These are phyloP conservation scores for silkworm (Bombyx mori) DNA, from an alignment of 1,140 invertebrate species.

Conservation along the genomic window DNA sequence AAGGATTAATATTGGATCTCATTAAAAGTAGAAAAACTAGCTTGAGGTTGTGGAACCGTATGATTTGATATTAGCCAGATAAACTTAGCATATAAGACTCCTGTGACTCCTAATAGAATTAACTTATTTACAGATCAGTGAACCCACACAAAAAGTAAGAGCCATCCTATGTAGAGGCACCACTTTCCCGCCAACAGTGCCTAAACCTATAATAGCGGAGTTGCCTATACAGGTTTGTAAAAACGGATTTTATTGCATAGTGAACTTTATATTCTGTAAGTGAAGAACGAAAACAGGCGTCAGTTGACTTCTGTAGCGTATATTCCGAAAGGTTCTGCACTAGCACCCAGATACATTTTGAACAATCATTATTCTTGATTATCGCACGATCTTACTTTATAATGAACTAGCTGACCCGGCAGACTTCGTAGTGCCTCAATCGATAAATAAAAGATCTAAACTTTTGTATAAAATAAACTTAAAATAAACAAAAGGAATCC, in stretches of 20 bases:
- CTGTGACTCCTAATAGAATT: neutral
- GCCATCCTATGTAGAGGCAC: constrained; percentile 91
- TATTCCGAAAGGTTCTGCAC: too few species aligned
- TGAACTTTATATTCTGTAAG: too few species aligned
- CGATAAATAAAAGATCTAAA: too few species aligned
- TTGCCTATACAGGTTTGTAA: constrained; percentile 73
- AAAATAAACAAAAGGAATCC: too few species aligned
- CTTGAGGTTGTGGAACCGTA: neutral
- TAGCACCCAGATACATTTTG: too few species aligned
- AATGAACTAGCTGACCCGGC: too few species aligned
- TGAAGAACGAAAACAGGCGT: too few species aligned
- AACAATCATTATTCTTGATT: too few species aligned
- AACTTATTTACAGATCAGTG: constrained; percentile 77
- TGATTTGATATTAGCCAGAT: neutral
- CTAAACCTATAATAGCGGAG: constrained; percentile 85
- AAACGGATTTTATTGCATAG: neutral
- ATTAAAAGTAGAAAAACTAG: neutral
- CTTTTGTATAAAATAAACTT: too few species aligned
- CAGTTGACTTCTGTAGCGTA: too few species aligned
- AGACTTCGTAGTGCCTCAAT: too few species aligned
- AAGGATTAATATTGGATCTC: neutral
- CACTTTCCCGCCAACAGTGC: constrained; percentile 88
- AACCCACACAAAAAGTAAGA: constrained; percentile 81
- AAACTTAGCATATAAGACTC: neutral
- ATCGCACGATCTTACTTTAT: too few species aligned